Evolutionary conservation across 2,888 invertebrate genomes (phyloP).

Genomic region (Ichneumon xanthorius): DNA sequence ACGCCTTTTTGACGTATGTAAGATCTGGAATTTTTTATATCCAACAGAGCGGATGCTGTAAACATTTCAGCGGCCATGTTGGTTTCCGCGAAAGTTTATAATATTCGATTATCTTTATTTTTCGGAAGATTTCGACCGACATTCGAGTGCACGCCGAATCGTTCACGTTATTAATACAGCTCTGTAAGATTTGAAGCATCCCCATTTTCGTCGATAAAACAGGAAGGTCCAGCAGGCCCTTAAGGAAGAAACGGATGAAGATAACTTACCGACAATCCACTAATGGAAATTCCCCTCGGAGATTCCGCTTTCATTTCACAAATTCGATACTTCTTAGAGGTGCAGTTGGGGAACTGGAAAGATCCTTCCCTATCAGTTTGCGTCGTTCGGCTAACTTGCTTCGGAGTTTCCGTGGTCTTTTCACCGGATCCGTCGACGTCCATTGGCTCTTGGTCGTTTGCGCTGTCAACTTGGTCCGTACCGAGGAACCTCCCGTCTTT

Average conservation of each 20-base stretch:
- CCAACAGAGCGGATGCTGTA: too few relatives aligned
- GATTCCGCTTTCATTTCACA: background rate
- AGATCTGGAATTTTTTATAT: too few relatives aligned
- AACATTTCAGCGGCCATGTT: too few relatives aligned
- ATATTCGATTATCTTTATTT: too few relatives aligned
- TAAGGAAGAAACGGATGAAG: background rate
- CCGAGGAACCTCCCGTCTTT: background rate
- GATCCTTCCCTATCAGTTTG: conserved; percentile 25
- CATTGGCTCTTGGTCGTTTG: conserved; percentile 43
- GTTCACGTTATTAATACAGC: too few relatives aligned
- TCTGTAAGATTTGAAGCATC: too few relatives aligned
- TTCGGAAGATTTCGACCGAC: too few relatives aligned
- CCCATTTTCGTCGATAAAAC: too few relatives aligned
- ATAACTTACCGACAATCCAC: conserved; percentile 29
- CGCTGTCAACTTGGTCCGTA: background rate
- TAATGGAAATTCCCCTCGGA: background rate
- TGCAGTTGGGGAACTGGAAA: conserved; percentile 7
- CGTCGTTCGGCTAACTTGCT: conserved; percentile 29
- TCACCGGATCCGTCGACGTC: conserved; percentile 12
- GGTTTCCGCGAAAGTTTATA: too few relatives aligned
- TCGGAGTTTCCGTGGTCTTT: background rate
- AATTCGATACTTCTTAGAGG: background rate
- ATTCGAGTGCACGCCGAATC: too few relatives aligned
- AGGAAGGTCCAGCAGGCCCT: too few relatives aligned
- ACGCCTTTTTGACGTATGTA: too few relatives aligned